Conservation (phyloP, 2,797 vertebrate genomes). For the Pyrrhura leucotis region DNA sequence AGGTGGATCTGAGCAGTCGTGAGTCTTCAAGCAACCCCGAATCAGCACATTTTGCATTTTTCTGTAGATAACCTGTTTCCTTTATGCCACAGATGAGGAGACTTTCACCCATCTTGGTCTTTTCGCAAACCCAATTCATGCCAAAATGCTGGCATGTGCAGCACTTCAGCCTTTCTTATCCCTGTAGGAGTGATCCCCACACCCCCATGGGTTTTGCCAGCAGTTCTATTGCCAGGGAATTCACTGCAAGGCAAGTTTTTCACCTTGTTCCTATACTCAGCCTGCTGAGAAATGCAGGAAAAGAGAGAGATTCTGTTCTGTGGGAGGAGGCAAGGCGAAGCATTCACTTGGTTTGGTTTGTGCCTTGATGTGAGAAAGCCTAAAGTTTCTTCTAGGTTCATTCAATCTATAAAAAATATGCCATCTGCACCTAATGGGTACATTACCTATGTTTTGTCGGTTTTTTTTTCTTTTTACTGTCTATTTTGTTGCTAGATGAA, state of each 20-base stretch:
- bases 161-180: background rate
- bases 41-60: background rate
- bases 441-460: background rate
- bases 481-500: background rate
- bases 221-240: background rate
- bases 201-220: background rate
- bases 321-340: background rate
- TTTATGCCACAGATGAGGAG: background rate
- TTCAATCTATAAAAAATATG: background rate
- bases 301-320: background rate
- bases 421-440: background rate
- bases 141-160: accelerated
- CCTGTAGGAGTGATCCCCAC: background rate
- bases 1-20: background rate
- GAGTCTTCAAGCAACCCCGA: background rate
- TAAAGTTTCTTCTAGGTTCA: background rate
- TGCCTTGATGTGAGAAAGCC: background rate
- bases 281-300: background rate
- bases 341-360: background rate
- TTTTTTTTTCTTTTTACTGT: background rate
- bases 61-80: background rate
- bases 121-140: background rate
- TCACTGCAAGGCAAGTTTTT: background rate
- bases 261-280: background rate
- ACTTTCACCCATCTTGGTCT: background rate